These are phyloP conservation scores for Chelonus insularis DNA, from an alignment of 1,140 invertebrate genomes.

Conservation along the genomic window DNA sequence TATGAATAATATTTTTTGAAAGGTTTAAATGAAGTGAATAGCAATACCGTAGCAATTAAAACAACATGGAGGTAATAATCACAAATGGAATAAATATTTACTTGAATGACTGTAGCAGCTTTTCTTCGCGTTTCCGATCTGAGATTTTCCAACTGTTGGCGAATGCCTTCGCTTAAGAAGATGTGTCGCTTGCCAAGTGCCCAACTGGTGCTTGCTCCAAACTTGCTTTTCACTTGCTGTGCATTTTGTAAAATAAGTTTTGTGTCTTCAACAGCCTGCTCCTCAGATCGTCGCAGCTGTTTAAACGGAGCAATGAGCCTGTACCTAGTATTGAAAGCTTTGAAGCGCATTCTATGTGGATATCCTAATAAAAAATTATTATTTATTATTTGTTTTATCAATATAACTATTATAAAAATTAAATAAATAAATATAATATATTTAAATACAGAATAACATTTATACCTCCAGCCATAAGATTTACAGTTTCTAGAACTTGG, in stretches of 20 bases:
- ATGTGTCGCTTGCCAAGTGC: constrained; percentile 91
- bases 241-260: constrained; percentile 74
- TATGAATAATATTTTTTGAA: no score
- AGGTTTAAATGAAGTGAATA: not conserved
- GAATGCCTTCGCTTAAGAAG: constrained; percentile 90
- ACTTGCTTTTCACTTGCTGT: constrained; percentile 60
- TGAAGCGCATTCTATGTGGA: constrained; percentile 93
- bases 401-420: no score
- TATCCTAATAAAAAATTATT: constrained; percentile 64
- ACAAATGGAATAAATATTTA: no score
- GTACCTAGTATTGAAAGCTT: constrained; percentile 88
- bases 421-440: constrained; percentile 17
- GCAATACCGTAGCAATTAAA: no score
- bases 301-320: constrained; percentile 78
- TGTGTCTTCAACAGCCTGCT: constrained; percentile 80
- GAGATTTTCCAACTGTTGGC: constrained; percentile 84
- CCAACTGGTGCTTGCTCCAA: constrained; percentile 75
- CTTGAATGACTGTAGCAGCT: constrained; percentile 68
- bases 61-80: no score
- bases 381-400: no score
- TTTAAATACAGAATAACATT: not conserved
- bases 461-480: constrained; percentile 84
- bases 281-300: constrained; percentile 73
- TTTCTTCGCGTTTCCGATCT: constrained; percentile 74
- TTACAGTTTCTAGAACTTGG: constrained; percentile 92